Evolutionary conservation across 1,140 invertebrate genomes (phyloP).

Genomic region (Drosophila santomea): DNA sequence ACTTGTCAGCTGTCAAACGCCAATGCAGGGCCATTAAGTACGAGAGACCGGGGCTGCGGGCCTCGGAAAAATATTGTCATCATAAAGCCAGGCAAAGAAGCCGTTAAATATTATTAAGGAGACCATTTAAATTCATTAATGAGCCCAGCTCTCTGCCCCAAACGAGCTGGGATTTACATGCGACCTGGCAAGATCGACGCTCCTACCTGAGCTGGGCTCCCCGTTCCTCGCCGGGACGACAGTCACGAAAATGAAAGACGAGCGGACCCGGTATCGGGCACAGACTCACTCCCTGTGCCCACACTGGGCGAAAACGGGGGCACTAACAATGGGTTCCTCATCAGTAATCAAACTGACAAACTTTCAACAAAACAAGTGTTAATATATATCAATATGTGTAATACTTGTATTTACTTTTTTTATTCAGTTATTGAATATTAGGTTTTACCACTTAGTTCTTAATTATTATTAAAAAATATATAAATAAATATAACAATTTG

Average conservation of each 20-base stretch:
- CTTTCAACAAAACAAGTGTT: too few relatives aligned
- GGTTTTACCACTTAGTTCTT: too few relatives aligned
- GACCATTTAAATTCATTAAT: conserved; percentile 85
- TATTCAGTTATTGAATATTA: too few relatives aligned
- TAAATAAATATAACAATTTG: too few relatives aligned
- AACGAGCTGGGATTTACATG: conserved; percentile 68
- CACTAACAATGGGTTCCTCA: too few relatives aligned
- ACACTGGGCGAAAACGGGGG: conserved; percentile 9
- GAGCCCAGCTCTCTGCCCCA: conserved; percentile 53
- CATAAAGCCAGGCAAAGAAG: conserved; percentile 84
- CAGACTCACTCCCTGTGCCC: conserved; percentile 8
- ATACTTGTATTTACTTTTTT: too few relatives aligned
- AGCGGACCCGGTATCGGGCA: conserved; percentile 36
- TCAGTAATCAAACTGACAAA: too few relatives aligned
- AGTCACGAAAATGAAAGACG: conserved; percentile 77
- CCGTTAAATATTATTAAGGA: conserved; percentile 85
- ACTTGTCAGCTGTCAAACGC: conserved; percentile 81
- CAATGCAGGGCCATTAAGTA: conserved; percentile 79
- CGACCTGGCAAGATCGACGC: conserved; percentile 42
- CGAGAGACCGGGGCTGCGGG: conserved; percentile 40
- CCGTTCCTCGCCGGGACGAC: conserved; percentile 30
- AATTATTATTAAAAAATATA: too few relatives aligned
- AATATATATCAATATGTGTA: too few relatives aligned
- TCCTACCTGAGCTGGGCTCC: conserved; percentile 59
- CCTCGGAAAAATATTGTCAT: conserved; percentile 77